Evolutionary conservation across 30 jellyfish, hydroid and myxozoan genomes (phyloP), one percentile per base, ranked within the genome.

Genomic region (Pseudorhiza aurosa): DNA sequence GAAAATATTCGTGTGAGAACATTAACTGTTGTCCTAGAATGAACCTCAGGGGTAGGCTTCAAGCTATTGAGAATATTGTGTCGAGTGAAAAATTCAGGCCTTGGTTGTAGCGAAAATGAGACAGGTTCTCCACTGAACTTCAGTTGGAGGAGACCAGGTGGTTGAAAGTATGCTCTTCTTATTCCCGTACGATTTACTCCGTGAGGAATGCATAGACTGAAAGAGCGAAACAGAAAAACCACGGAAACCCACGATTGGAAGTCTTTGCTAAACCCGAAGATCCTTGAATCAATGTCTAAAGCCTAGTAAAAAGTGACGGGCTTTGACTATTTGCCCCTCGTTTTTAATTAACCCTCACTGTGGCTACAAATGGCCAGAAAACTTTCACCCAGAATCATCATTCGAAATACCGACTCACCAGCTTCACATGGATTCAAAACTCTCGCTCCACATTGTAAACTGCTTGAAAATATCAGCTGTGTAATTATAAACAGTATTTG

Each of bases 341-440:
- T 64, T 21, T 1, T 35, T 26, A 49, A 29, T 15, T 15, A 4
- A 14, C 29, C n/a, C 2, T 49, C n/a, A 29, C 6, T 29, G n/a
- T 49, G 9, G n/a, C 7, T 49, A 15, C 63, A 49, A 5, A 49
- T 14, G n/a, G 55, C 17, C n/a, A n/a, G 63, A 49, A 49, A 49
- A 49, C 63, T 3, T 49, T 26, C n/a, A 49, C 2, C 63, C 9
- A 15, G n/a, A 49, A 49, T n/a, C n/a, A n/a, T n/a, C n/a, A n/a
- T n/a, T n/a, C n/a, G n/a, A n/a, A 30, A 19, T 8, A 15, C 58
- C 35, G 35, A 60, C 90, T 77, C 59, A 77, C 90, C 90, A 21
- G 90, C 90, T 4, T 46, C 37, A 50, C 90, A 77, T 36, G 90
- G 90, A 58, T 77, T 60, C 51, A 64, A 43, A 18, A 77, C 22